phyloP scores from a whole-genome alignment of 2,797 vertebrate genomes.

The Mionectes olivaceus region DNA sequence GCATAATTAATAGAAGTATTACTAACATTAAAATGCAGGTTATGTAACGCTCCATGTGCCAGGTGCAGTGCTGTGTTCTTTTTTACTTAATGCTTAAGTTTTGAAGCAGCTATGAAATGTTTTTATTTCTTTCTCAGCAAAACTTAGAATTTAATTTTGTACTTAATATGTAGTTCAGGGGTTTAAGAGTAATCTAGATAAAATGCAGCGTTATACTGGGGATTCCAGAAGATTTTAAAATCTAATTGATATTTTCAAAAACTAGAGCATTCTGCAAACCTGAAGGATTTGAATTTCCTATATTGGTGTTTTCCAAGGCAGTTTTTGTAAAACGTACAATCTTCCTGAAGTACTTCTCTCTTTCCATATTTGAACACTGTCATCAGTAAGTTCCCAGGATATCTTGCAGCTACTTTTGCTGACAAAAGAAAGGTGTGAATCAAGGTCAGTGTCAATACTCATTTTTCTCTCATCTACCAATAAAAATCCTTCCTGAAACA shows the following conservation, averaged over 20 bases:
- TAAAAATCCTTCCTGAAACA: background rate
- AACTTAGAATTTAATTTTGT: background rate
- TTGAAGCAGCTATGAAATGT: background rate
- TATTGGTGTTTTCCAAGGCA: background rate
- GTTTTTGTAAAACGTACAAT: background rate
- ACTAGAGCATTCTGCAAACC: background rate
- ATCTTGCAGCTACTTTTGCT: background rate
- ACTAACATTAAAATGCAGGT: constrained; percentile 18
- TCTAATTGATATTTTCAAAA: background rate
- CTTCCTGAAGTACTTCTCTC: background rate
- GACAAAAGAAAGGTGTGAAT: background rate
- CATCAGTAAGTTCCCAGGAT: background rate
- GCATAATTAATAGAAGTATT: background rate
- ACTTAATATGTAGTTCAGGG: background rate
- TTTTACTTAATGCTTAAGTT: background rate
- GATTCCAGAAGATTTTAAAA: background rate
- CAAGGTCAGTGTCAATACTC: background rate
- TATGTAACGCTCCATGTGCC: background rate
- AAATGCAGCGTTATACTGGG: background rate
- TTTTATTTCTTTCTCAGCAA: background rate
- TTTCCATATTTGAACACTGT: background rate
- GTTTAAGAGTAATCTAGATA: background rate
- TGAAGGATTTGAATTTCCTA: background rate
- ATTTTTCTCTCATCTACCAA: background rate
- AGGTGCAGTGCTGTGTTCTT: background rate